These are phyloP conservation scores for Oncorhynchus kisutch DNA, from an alignment of 2,113 vertebrate species.

Conservation along the genomic window DNA sequence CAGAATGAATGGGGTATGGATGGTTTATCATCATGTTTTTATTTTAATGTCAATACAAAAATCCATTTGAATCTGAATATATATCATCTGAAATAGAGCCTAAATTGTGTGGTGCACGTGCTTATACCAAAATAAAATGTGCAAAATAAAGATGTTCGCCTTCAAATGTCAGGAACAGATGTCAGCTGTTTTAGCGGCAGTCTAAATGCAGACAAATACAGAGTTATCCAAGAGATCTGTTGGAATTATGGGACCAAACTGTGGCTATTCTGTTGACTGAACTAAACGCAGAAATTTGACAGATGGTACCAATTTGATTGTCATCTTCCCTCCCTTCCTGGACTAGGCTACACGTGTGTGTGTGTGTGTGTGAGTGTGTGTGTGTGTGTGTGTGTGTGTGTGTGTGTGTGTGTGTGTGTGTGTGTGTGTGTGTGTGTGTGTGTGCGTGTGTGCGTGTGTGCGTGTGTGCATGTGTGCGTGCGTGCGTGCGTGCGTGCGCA, in stretches of 20 bases:
- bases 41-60: neutral
- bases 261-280: constrained; percentile 6
- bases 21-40: neutral
- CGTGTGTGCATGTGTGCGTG: too few species aligned
- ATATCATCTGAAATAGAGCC: neutral
- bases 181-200: neutral
- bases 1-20: neutral
- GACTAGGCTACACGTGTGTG: neutral
- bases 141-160: neutral
- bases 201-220: neutral
- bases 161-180: neutral
- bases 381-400: neutral
- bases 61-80: neutral
- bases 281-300: constrained; percentile 16
- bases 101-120: neutral
- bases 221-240: neutral
- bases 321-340: neutral
- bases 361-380: neutral
- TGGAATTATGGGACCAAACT: neutral
- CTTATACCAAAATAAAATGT: neutral
- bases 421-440: neutral
- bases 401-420: neutral
- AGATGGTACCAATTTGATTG: constrained; percentile 9
- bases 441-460: neutral
- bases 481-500: neutral